These are phyloP conservation scores for Diceros bicornis DNA, from an alignment of 2,797 vertebrate species.

Conservation along the genomic window DNA sequence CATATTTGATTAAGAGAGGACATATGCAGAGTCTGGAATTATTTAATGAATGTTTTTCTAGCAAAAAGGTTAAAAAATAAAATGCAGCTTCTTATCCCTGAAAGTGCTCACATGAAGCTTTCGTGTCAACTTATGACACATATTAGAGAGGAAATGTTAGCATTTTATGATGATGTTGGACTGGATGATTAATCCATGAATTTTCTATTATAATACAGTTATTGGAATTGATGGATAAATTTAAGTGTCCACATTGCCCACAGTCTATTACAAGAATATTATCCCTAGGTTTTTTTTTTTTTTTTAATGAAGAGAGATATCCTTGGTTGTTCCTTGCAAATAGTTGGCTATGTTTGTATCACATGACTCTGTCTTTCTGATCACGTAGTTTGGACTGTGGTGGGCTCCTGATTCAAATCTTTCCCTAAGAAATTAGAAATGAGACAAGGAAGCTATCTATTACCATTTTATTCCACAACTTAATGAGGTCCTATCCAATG, in stretches of 20 bases:
- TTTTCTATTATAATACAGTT: background rate
- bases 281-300: background rate
- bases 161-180: background rate
- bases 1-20: background rate
- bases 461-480: background rate
- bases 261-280: background rate
- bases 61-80: background rate
- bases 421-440: constrained; percentile 17
- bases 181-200: background rate
- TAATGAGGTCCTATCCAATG: background rate
- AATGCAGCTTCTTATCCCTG: background rate
- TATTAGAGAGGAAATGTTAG: background rate
- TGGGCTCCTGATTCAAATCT: background rate
- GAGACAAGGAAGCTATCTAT: background rate
- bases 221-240: background rate
- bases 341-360: background rate
- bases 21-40: background rate
- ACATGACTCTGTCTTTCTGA: background rate
- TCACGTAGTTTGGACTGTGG: background rate
- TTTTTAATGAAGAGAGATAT: background rate
- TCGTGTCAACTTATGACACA: background rate
- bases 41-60: constrained; percentile 10
- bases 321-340: background rate
- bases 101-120: background rate
- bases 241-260: background rate